These are phyloP conservation scores for Centrocercus urophasianus DNA, from an alignment of 2,113 vertebrate genomes.

Conservation along the genomic window DNA sequence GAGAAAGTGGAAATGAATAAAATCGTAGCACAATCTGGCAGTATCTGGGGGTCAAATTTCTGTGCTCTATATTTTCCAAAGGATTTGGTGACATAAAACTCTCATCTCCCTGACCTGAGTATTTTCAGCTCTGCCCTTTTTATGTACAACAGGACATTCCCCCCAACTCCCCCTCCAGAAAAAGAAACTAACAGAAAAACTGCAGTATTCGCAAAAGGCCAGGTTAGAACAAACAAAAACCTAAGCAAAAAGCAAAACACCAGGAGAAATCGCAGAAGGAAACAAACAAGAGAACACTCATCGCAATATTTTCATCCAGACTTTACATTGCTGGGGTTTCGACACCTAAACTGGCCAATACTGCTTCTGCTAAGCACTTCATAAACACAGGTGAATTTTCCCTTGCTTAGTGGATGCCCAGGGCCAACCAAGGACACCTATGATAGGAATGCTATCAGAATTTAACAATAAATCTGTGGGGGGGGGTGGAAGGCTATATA, in stretches of 20 bases:
- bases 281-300: constrained; percentile 13
- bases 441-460: neutral
- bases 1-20: neutral
- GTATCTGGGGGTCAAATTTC: neutral
- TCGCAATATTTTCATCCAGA: neutral
- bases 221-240: constrained; percentile 45
- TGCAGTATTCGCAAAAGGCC: constrained; percentile 82
- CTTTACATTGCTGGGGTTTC: constrained; percentile 46
- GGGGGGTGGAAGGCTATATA: neutral
- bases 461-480: neutral
- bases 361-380: constrained; percentile 28
- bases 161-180: neutral
- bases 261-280: neutral
- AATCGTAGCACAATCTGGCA: neutral
- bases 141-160: constrained; percentile 81
- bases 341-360: constrained; percentile 36
- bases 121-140: constrained; percentile 81
- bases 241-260: constrained; percentile 69
- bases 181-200: constrained; percentile 28
- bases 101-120: constrained; percentile 56
- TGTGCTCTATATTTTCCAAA: neutral
- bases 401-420: neutral
- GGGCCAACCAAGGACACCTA: neutral
- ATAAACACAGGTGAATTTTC: constrained; percentile 8
- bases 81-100: neutral